A percentile compares a stretch with the other conserved stretches of the same genome.
phyloP scores from a whole-genome alignment of 2,888 invertebrate genomes.

The Aphidius colemani region DNA sequence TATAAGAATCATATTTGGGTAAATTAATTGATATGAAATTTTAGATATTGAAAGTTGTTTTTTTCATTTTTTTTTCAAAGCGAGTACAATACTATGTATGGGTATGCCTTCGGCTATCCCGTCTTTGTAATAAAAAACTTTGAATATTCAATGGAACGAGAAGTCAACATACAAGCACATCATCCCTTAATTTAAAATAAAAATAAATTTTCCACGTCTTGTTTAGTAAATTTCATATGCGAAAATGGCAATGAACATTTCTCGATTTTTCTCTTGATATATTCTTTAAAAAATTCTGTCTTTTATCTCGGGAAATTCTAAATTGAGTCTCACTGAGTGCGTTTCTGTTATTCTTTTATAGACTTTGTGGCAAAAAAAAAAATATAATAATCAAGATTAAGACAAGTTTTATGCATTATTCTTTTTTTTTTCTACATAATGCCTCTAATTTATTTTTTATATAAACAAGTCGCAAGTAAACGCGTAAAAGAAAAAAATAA shows the following conservation, averaged over 20 bases:
- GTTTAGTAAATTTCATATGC: slow-evolving; percentile 43
- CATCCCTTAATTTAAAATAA: slow-evolving; percentile 21
- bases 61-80: too few relatives aligned
- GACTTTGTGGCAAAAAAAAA: slow-evolving; percentile 4
- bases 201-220: slow-evolving; percentile 31
- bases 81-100: too few relatives aligned
- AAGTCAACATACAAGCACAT: background rate
- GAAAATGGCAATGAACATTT: slow-evolving; percentile 43
- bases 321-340: background rate
- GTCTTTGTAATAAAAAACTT: too few relatives aligned
- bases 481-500: slow-evolving; percentile 13
- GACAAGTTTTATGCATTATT: too few relatives aligned
- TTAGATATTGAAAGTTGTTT: too few relatives aligned
- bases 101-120: too few relatives aligned
- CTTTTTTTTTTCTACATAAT: too few relatives aligned
- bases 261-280: slow-evolving; percentile 26
- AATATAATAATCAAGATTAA: background rate
- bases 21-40: too few relatives aligned
- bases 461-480: background rate
- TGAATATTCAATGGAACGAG: slow-evolving; percentile 1
- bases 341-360: background rate
- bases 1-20: too few relatives aligned
- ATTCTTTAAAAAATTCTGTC: slow-evolving; percentile 15
- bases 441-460: too few relatives aligned
- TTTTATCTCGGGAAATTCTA: slow-evolving; percentile 7